phyloP scores from a whole-genome alignment of 2,797 vertebrate genomes.

The Notoglanidium macrostoma region DNA sequence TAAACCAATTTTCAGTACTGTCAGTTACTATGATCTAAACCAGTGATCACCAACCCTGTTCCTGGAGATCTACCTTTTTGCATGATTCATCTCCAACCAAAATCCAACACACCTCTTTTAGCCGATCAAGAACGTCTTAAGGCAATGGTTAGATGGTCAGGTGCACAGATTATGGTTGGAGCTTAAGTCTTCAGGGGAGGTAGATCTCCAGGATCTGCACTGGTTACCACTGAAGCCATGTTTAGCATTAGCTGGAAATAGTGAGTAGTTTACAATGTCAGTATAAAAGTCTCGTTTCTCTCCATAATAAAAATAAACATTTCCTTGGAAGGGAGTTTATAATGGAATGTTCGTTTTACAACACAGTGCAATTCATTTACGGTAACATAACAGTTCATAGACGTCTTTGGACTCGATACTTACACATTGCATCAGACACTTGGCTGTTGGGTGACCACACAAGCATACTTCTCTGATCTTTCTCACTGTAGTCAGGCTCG shows the following conservation, averaged over 20 bases:
- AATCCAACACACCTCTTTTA: too few relatives aligned
- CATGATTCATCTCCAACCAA: too few relatives aligned
- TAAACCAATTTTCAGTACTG: background rate
- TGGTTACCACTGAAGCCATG: background rate
- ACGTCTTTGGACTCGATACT: conserved; percentile 58
- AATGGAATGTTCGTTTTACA: background rate
- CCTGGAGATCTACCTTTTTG: too few relatives aligned
- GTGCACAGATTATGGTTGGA: too few relatives aligned
- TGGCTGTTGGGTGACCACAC: conserved; percentile 90
- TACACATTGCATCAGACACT: conserved; percentile 89
- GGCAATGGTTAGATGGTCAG: too few relatives aligned
- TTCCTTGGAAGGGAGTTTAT: background rate
- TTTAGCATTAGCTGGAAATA: background rate
- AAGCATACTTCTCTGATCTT: conserved; percentile 90
- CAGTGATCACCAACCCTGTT: too few relatives aligned
- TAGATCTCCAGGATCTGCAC: too few relatives aligned
- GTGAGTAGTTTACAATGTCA: background rate
- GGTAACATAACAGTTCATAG: background rate
- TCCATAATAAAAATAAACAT: background rate
- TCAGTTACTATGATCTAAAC: background rate
- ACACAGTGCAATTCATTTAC: background rate
- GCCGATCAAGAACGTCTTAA: too few relatives aligned
- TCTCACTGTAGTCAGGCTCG: conserved; percentile 77
- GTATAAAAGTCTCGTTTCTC: background rate
- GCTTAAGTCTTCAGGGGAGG: too few relatives aligned